phyloP scores from a whole-genome alignment of 2,797 vertebrate genomes.

The Oryzias dopingdopingensis region DNA sequence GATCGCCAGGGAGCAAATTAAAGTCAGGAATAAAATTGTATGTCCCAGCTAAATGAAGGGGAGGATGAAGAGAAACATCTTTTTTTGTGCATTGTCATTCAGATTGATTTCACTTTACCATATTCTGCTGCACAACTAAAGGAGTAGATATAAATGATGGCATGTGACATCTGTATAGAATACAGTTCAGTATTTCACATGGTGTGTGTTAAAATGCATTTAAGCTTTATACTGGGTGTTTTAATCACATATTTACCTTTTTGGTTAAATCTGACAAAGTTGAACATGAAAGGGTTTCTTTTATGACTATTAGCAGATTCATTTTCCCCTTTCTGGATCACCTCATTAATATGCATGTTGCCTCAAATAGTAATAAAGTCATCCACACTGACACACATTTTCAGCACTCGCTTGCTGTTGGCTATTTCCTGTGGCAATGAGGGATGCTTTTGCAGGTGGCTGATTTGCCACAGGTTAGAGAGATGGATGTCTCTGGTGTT shows the following conservation, averaged over 20 bases:
- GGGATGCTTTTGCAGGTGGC: conserved; percentile 49
- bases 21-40: conserved; percentile 52
- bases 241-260: conserved; percentile 15
- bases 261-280: conserved; percentile 27
- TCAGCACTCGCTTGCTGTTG: conserved; percentile 29
- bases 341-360: conserved; percentile 58
- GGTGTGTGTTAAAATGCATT: conserved; percentile 9
- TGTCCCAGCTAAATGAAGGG: conserved; percentile 32
- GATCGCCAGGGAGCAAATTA: conserved; percentile 60
- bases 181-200: conserved; percentile 8
- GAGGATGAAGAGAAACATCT: conserved; percentile 37
- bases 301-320: conserved; percentile 35
- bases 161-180: conserved; percentile 17
- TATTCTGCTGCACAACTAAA: conserved; percentile 38
- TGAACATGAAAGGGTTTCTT: conserved; percentile 33
- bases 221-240: conserved; percentile 9
- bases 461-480: conserved; percentile 62
- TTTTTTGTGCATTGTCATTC: conserved; percentile 74
- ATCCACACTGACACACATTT: conserved; percentile 43
- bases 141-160: conserved; percentile 23
- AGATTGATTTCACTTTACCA: conserved; percentile 56
- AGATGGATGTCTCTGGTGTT: conserved; percentile 34
- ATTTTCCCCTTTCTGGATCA: conserved; percentile 49
- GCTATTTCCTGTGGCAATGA: conserved; percentile 25
- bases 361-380: conserved; percentile 51